Evolutionary conservation across 2,888 invertebrate species (phyloP).

Genomic region (Machimus rusticus): DNA sequence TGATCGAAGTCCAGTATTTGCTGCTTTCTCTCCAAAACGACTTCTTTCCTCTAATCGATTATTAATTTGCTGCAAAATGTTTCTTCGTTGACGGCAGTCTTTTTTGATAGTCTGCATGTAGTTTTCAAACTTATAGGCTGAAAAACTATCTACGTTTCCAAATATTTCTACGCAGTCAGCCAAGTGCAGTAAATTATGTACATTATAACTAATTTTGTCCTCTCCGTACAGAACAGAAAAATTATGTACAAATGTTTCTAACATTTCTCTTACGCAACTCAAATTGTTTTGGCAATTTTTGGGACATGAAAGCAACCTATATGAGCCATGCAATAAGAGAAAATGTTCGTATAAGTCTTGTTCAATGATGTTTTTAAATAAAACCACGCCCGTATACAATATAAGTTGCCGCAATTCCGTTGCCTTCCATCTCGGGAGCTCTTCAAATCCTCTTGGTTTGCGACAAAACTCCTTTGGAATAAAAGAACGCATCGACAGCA

Average conservation of each 20-base stretch:
- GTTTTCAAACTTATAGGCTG: neutral
- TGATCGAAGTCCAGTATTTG: too few species aligned
- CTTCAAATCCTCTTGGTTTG: too few species aligned
- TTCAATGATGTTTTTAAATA: constrained; percentile 9
- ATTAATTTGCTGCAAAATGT: neutral
- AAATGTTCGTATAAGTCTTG: constrained; percentile 23
- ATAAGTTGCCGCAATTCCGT: neutral
- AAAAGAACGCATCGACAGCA: neutral
- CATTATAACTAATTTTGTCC: neutral
- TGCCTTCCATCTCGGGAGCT: neutral
- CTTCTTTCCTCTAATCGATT: neutral
- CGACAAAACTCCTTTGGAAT: neutral
- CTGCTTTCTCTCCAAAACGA: neutral
- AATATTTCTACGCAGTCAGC: neutral
- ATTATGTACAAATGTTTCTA: neutral
- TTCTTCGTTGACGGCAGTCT: neutral
- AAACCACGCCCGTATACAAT: neutral
- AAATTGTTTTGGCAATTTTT: neutral
- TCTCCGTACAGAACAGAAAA: neutral
- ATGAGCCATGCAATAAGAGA: constrained; percentile 1
- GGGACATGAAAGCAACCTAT: neutral
- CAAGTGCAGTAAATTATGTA: neutral
- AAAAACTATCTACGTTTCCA: neutral
- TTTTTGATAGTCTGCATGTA: neutral
- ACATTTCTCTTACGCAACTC: neutral